Base-by-base conservation (phyloP, 2,888 invertebrate genomes). In the Lasioglossum leucozonium region DNA sequence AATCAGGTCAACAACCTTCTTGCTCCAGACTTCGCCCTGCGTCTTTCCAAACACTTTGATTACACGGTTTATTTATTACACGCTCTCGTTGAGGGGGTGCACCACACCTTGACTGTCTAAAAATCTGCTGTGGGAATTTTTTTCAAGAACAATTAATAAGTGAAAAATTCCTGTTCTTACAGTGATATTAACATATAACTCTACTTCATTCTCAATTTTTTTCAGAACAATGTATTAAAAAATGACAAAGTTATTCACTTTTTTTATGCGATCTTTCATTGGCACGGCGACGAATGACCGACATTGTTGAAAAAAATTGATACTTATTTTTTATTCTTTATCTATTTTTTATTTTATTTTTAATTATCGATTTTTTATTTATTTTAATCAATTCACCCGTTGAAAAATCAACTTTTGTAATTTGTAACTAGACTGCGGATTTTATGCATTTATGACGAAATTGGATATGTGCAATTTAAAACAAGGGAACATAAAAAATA, bases 1-100 rank as follows among this genome's bases (percentile, higher is more conserved):
- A 91, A 88, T 85, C 87, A 77, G 87, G 88, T 88, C 91, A 90
- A 90, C 84, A 88, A 90, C 86, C 90, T 79, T 37, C 77, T 82
- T 71, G 44, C 65, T 79, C 55, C 75, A 58, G 58, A 72, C 74
- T 75, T 77, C 72, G 51, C n/a, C 51, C 51, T 55, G 34, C 71
- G 26, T 69, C 72, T 65, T 44, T 30, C 69, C 62, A 62, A 81
- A 44, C n/a, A 86, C 58, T 47, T 69, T 34, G 30, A 71, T 77
- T 74, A 18, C 26, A 16, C 6, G 16, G 10, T 55, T 55, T 67
- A 72, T 75, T 75, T 81, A 72, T 81, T 80, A 65, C 4, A 11
- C 22, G 1, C n/a, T 16, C 22, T 11, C 2, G 4, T 34, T 2
- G 34, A 26, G 55, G 55, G n/a, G 4, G 10, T 4, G 11, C 0